Percentiles rank a stretch among this genome's conserved stretches.
Evolutionary conservation across 2,888 invertebrate species (phyloP).

Genomic region (Malthinus seriepunctatus): DNA sequence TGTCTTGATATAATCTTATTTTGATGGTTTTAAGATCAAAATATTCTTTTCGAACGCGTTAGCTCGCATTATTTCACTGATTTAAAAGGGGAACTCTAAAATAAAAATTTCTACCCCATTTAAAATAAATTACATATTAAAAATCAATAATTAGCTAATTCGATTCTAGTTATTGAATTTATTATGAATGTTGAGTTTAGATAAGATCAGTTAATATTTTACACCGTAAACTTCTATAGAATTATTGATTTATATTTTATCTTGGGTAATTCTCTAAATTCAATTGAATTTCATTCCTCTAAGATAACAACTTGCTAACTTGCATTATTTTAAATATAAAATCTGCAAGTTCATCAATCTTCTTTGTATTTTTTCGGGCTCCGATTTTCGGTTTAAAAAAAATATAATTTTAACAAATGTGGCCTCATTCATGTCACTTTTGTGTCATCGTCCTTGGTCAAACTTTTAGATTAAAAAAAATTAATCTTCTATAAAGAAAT

Average conservation of each 20-base stretch:
- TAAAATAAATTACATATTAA: not conserved
- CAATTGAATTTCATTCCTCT: conserved; percentile 5
- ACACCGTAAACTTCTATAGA: conserved; percentile 7
- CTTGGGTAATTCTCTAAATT: conserved; percentile 5
- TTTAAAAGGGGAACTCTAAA: no score
- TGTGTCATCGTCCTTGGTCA: no score
- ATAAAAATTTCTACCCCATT: not conserved
- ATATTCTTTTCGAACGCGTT: no score
- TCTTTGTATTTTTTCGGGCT: not conserved
- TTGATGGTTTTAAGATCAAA: no score
- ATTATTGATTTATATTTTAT: conserved; percentile 8
- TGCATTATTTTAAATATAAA: conserved; percentile 4
- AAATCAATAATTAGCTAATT: conserved; percentile 3
- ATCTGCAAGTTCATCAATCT: conserved; percentile 1
- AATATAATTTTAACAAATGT: no score
- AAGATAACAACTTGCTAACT: conserved; percentile 5
- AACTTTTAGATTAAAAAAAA: no score
- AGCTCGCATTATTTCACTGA: no score
- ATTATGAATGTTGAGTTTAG: not conserved
- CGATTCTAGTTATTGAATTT: conserved; percentile 5
- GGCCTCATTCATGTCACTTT: no score
- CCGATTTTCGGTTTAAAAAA: no score
- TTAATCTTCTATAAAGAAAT: no score
- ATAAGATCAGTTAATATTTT: conserved; percentile 5
- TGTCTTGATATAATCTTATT: no score